These are phyloP conservation scores for Nomada ferruginata DNA, from an alignment of 2,888 invertebrate genomes.

Conservation along the genomic window DNA sequence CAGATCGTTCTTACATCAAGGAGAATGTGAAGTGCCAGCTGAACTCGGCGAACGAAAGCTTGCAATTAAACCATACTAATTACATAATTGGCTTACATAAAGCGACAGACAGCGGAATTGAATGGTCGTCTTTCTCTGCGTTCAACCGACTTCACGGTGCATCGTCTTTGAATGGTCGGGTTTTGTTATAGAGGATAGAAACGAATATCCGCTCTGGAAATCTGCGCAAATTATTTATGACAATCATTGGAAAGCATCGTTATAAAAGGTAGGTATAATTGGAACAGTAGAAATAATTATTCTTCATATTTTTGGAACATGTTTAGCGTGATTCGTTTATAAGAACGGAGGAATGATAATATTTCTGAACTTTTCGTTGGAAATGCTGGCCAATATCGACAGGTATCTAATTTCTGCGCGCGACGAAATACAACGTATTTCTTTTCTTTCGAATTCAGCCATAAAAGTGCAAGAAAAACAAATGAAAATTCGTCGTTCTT, in stretches of 20 bases:
- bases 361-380: no score
- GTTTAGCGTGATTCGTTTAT: no score
- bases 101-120: slow-evolving; percentile 27
- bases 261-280: not conserved
- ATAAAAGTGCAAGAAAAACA: no score
- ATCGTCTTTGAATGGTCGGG: not conserved
- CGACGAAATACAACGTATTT: no score
- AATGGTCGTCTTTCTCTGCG: slow-evolving; percentile 3
- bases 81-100: slow-evolving; percentile 43
- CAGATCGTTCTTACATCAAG: not conserved
- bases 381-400: no score
- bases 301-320: no score
- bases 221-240: not conserved
- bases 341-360: no score
- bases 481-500: no score
- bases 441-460: no score
- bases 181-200: not conserved
- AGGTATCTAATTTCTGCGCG: no score
- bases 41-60: slow-evolving; percentile 29
- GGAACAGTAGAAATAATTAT: no score
- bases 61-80: slow-evolving; percentile 40
- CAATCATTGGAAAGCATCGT: not conserved
- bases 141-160: not conserved
- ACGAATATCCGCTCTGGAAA: not conserved
- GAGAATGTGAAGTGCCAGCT: not conserved